Evolutionary conservation across 2,113 vertebrate genomes (phyloP).

Genomic region (Capreolus pygargus): DNA sequence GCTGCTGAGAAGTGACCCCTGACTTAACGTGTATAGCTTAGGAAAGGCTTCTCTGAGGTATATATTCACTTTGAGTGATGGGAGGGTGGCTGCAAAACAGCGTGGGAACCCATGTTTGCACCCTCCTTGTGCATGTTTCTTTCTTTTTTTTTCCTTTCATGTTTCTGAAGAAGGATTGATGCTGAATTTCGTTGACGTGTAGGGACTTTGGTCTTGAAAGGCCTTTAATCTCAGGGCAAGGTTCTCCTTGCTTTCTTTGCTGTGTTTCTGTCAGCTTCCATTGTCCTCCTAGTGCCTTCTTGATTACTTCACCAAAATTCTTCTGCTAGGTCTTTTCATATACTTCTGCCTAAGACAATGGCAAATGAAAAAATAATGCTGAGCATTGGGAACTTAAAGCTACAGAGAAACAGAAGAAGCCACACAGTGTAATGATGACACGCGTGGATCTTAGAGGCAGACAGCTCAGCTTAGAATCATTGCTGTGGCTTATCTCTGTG

Average conservation of each 20-base stretch:
- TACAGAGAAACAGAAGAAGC: not conserved
- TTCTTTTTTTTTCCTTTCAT: not conserved
- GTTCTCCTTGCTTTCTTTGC: not conserved
- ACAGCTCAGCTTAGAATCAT: not conserved
- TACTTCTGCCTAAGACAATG: not conserved
- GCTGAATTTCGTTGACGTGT: not conserved
- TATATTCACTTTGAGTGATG: not conserved
- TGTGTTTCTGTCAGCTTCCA: not conserved
- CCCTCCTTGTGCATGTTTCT: not conserved
- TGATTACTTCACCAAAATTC: not conserved
- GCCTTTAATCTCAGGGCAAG: not conserved
- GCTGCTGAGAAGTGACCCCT: not conserved
- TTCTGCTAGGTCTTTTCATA: not conserved
- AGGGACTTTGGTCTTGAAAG: constrained; percentile 53
- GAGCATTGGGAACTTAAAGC: not conserved
- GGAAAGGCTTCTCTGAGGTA: not conserved
- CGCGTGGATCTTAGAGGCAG: not conserved
- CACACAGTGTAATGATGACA: not conserved
- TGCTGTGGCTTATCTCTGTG: not conserved
- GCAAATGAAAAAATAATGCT: not conserved
- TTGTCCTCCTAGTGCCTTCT: not conserved
- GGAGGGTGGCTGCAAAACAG: not conserved
- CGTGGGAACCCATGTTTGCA: not conserved
- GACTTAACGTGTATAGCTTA: not conserved
- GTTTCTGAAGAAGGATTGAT: not conserved